A percentile compares a stretch with the other conserved stretches of the same genome.
These are phyloP conservation scores for Neoscelio sp. DNA, from an alignment of 2,888 invertebrate genomes.

Conservation along the genomic window DNA sequence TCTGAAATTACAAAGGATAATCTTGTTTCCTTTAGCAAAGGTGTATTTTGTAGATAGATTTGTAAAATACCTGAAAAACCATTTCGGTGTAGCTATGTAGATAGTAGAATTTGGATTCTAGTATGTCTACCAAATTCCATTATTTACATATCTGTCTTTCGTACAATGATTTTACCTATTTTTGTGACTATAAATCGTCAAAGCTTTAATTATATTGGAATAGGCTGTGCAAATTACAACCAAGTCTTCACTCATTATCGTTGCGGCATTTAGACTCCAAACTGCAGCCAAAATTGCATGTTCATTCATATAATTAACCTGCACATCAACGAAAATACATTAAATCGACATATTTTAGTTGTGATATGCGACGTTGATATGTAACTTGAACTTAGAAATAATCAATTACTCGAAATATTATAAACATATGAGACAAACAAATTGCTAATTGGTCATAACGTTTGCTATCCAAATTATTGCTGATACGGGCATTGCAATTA, in stretches of 20 bases:
- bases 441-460: slow-evolving; percentile 83
- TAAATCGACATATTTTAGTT: too few species aligned
- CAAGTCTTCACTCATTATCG: slow-evolving; percentile 84
- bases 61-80: too few species aligned
- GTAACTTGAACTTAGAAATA: not conserved
- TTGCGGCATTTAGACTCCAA: slow-evolving; percentile 85
- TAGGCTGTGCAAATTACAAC: slow-evolving; percentile 84
- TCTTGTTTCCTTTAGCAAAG: not conserved
- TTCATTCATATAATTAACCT: slow-evolving; percentile 79
- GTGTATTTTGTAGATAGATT: too few species aligned
- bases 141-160: slow-evolving; percentile 4
- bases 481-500: slow-evolving; percentile 70
- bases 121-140: too few species aligned
- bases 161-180: slow-evolving; percentile 74
- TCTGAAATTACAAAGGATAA: slow-evolving; percentile 65
- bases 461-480: slow-evolving; percentile 78
- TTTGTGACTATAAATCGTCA: slow-evolving; percentile 77
- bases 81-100: too few species aligned
- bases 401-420: slow-evolving; percentile 80
- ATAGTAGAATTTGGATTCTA: too few species aligned
- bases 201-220: slow-evolving; percentile 82
- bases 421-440: slow-evolving; percentile 82
- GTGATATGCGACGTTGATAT: not conserved
- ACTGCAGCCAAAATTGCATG: slow-evolving; percentile 85
- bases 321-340: slow-evolving; percentile 4